Base-by-base conservation (phyloP, 2,888 invertebrate genomes). In the Empis stercorea region DNA sequence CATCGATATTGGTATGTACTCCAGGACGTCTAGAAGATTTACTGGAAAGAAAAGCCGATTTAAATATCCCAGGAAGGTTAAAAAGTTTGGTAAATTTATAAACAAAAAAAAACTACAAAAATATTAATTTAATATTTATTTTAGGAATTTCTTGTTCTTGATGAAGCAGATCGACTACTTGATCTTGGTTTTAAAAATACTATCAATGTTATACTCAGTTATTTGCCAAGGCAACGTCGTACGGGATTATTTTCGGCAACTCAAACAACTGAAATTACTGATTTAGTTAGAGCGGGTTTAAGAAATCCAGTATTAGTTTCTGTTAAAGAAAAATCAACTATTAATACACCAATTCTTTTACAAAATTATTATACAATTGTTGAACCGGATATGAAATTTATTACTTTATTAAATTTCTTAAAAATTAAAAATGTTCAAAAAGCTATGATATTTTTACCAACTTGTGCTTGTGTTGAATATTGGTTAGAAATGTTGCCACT, bases 231-330 rank as follows among this genome's bases (percentile, higher is more conserved):
- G 32, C 92, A 94, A 61, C 75, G 99, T 30, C 76, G 96, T 55
- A 99, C 99, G 0, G 95, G 96, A 0, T 74, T 99, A n/a, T 99
- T 99, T 72, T 97, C 97, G 1, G 99, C 99, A 1, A 99, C 99
- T 2, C 97, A 97, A 71, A 96, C 96, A 0, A 89, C 91, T 61
- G 89, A 95, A 68, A 76, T 96, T 0, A 82, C 89, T 52, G 86
- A 91, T 59, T 71, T 99, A 13, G 87, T 96, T 44, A 75, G 94
- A 56, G 96, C 96, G 4, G 97, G 97, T 0, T 70, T 97, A 7
- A 73, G 96, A 54, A 96, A 97, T 72, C 96, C 96, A 0, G 87
- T 93, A 0, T 71, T 88, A 1, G 83, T 97, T 10, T 80, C 84
- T 14, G 92, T 97, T 0, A 88, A 87, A 61, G 93, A 94, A 61